Evolutionary conservation across 2,797 vertebrate genomes (phyloP).

Genomic region (Danionella dracula): DNA sequence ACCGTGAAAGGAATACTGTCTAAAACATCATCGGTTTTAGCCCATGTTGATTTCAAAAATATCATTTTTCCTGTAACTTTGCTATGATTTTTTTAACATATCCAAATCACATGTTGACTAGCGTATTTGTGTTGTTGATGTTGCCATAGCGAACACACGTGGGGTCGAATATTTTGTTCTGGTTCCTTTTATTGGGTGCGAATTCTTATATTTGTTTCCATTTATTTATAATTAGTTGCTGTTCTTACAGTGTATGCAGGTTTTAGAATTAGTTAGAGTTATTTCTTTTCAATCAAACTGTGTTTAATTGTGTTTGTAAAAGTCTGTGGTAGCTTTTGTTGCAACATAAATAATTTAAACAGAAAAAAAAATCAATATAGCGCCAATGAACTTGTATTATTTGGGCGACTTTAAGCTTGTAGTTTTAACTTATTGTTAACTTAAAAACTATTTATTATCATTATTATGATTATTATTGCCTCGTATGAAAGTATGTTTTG

Average conservation of each 20-base stretch:
- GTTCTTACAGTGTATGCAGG: constrained; percentile 82
- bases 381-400: constrained; percentile 96
- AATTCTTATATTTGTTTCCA: constrained; percentile 73
- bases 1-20: constrained; percentile 77
- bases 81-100: constrained; percentile 75
- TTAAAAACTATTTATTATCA: constrained; percentile 94
- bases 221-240: constrained; percentile 80
- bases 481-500: constrained; percentile 91
- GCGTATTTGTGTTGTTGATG: constrained; percentile 81
- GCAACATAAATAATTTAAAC: constrained; percentile 88
- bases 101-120: constrained; percentile 78
- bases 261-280: constrained; percentile 86
- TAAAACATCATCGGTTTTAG: constrained; percentile 79
- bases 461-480: constrained; percentile 82
- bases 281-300: constrained; percentile 85
- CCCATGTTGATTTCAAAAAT: constrained; percentile 75
- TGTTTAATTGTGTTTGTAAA: constrained; percentile 92
- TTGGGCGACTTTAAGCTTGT: constrained; percentile 96
- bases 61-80: constrained; percentile 76
- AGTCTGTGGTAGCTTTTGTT: constrained; percentile 95
- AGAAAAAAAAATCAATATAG: constrained; percentile 83
- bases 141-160: constrained; percentile 80
- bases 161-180: constrained; percentile 74
- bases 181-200: constrained; percentile 76
- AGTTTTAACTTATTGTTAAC: constrained; percentile 98